A percentile compares a stretch with the other conserved stretches of the same genome.
phyloP scores from a whole-genome alignment of 2,113 vertebrate genomes.

The Notechis scutatus region DNA sequence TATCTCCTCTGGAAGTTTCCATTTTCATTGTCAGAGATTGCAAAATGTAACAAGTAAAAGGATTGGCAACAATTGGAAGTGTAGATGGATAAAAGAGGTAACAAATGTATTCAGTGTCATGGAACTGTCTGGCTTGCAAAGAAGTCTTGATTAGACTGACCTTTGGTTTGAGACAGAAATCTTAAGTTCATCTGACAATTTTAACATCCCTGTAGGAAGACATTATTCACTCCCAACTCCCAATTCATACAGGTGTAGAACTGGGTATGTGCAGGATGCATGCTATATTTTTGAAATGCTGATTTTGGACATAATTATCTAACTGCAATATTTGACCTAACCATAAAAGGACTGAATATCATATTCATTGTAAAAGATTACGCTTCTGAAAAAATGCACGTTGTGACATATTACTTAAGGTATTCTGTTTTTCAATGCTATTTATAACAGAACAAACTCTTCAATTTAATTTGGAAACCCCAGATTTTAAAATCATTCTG shows the following conservation, averaged over 20 bases:
- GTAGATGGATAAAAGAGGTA: neutral
- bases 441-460: neutral
- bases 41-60: neutral
- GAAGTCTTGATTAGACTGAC: neutral
- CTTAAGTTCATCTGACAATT: neutral
- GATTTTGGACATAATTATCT: neutral
- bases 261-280: neutral
- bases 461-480: neutral
- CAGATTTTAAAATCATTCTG: neutral
- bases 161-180: neutral
- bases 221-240: neutral
- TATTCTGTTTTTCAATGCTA: neutral
- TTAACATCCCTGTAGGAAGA: neutral
- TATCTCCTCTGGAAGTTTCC: neutral
- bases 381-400: neutral
- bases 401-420: neutral
- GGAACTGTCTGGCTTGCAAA: neutral
- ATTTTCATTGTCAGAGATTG: neutral
- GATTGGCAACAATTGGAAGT: neutral
- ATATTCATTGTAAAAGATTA: neutral
- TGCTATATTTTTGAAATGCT: neutral
- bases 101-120: neutral
- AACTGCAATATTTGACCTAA: neutral
- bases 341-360: neutral
- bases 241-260: neutral